These are phyloP conservation scores for Clepsis dumicolana DNA, from an alignment of 2,888 invertebrate genomes.

Conservation along the genomic window DNA sequence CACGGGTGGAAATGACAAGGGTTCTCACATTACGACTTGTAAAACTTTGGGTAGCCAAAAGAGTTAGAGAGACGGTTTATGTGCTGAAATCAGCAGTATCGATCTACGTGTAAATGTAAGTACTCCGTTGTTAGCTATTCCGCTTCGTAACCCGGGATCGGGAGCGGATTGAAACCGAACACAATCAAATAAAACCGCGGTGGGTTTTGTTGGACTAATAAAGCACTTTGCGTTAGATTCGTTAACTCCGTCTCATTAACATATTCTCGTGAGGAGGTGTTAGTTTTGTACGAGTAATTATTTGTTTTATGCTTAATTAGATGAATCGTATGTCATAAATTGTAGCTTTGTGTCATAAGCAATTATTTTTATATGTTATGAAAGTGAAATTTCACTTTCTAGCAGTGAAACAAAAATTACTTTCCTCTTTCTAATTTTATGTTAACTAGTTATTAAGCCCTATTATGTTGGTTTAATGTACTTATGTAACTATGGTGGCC, in stretches of 20 bases:
- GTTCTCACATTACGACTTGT: conserved; percentile 8
- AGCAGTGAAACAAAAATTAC: too few species aligned
- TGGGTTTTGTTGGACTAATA: conserved; percentile 34
- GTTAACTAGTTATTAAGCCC: too few species aligned
- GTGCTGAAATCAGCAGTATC: neutral
- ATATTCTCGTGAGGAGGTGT: neutral
- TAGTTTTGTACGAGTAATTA: neutral
- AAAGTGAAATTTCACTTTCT: too few species aligned
- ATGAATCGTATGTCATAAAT: neutral
- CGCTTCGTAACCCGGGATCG: conserved; percentile 6
- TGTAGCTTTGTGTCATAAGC: neutral
- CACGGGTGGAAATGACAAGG: conserved; percentile 21
- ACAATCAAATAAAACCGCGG: conserved; percentile 39
- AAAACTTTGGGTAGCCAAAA: conserved; percentile 7
- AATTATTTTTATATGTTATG: too few species aligned
- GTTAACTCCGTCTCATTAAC: conserved; percentile 26
- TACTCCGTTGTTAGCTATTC: conserved; percentile 25
- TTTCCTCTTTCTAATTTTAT: too few species aligned
- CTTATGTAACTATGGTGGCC: too few species aligned
- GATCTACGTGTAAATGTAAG: conserved; percentile 14
- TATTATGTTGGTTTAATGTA: too few species aligned
- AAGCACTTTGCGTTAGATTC: conserved; percentile 27
- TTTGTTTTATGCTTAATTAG: neutral
- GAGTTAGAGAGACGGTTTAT: neutral
- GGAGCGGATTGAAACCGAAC: conserved; percentile 34